Conservation (phyloP, 2,113 vertebrate genomes). For the Protobothrops flavoviridis region DNA sequence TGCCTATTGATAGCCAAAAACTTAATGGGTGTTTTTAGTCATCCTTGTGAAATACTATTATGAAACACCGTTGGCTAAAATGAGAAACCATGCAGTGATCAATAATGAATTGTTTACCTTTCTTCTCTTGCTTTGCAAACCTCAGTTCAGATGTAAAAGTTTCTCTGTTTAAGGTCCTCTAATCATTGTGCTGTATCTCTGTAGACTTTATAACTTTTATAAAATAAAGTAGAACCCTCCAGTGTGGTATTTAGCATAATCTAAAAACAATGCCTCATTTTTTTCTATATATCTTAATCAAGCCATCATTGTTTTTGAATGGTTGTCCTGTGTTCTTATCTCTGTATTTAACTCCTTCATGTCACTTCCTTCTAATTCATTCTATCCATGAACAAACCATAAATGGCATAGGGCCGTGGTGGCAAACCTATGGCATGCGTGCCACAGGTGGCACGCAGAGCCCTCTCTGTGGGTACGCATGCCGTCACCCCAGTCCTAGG, state of each 20-base stretch:
- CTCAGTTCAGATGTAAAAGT: not conserved
- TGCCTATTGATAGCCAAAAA: not conserved
- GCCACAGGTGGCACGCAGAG: too few species aligned
- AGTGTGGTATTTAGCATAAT: not conserved
- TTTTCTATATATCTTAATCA: not conserved
- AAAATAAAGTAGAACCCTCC: not conserved
- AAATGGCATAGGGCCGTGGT: not conserved
- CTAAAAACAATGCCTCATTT: not conserved
- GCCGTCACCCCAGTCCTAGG: too few species aligned
- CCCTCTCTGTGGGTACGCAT: too few species aligned
- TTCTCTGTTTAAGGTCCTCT: not conserved
- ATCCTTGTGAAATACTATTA: not conserved
- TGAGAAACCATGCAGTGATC: not conserved
- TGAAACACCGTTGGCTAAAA: not conserved
- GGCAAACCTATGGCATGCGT: too few species aligned
- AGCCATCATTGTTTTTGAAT: not conserved
- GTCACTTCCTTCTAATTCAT: not conserved
- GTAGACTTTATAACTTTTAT: not conserved
- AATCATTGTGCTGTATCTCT: not conserved
- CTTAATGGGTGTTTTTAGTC: not conserved
- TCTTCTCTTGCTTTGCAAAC: not conserved
- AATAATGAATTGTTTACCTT: not conserved
- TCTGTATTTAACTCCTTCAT: not conserved
- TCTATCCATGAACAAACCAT: not conserved
- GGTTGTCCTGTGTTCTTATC: not conserved